Evolutionary conservation across 2,113 vertebrate genomes (phyloP).

Genomic region (Tringa solitaria): DNA sequence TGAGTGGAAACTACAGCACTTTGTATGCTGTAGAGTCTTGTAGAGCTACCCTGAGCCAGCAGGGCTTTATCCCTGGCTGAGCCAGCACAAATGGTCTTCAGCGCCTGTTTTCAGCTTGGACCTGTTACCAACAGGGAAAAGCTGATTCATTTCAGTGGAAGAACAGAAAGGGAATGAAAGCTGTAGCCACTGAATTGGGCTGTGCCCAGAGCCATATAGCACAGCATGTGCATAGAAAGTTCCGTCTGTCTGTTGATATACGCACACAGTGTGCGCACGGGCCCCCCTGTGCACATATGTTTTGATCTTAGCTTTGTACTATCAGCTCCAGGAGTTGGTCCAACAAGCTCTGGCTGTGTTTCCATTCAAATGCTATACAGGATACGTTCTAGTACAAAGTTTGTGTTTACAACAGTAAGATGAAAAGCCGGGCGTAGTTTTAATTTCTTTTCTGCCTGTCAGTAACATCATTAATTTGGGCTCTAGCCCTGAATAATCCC

Average conservation of each 20-base stretch:
- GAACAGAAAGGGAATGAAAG: background rate
- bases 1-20: background rate
- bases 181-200: background rate
- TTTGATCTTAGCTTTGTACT: slow-evolving; percentile 1
- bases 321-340: background rate
- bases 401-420: background rate
- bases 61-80: background rate
- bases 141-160: background rate
- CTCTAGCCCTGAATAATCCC: background rate
- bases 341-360: background rate
- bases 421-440: background rate
- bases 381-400: background rate
- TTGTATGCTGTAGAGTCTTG: background rate
- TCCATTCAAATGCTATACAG: background rate
- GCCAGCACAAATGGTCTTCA: background rate
- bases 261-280: background rate
- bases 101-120: background rate
- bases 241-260: background rate
- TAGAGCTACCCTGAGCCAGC: background rate
- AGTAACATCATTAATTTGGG: background rate
- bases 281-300: background rate
- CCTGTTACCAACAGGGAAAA: background rate
- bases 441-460: background rate
- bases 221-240: background rate
- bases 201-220: background rate